Percentiles rank a stretch among this genome's conserved stretches.
These are phyloP conservation scores for Drosophila repletoides DNA, from an alignment of 1,140 invertebrate genomes.

Conservation along the genomic window DNA sequence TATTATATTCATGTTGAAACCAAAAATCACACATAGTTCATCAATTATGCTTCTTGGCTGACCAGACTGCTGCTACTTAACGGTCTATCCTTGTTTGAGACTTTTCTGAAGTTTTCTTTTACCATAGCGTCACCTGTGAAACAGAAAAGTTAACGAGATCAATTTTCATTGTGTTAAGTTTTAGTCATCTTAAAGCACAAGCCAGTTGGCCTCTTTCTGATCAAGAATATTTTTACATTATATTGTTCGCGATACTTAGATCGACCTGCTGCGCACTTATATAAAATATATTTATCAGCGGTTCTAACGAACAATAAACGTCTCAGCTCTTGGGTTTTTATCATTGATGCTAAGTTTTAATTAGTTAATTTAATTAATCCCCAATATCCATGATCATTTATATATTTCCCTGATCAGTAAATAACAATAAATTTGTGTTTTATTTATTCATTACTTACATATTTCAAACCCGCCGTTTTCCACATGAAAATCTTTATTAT, in stretches of 20 bases:
- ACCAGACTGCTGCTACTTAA: constrained; percentile 1
- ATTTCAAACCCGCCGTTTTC: neutral
- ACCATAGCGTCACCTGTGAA: constrained; percentile 21
- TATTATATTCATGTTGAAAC: neutral
- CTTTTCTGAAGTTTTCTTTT: constrained; percentile 2
- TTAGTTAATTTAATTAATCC: neutral
- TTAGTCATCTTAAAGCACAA: neutral
- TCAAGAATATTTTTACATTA: too few relatives aligned
- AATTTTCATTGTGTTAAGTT: neutral
- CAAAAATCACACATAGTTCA: too few relatives aligned
- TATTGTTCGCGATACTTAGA: too few relatives aligned
- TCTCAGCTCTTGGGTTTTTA: too few relatives aligned
- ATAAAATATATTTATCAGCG: too few relatives aligned
- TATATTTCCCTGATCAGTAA: neutral
- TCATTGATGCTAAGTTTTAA: too few relatives aligned
- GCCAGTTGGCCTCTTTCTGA: too few relatives aligned
- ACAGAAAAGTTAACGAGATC: neutral
- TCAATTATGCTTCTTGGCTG: constrained; percentile 7
- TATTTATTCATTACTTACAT: too few relatives aligned
- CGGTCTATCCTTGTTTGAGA: neutral
- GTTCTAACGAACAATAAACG: too few relatives aligned
- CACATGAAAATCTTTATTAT: constrained; percentile 22
- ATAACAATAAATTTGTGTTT: neutral
- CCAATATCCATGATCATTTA: neutral
- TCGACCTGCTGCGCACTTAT: too few relatives aligned